Conservation (phyloP, 2,797 vertebrate species). For the Thunnus albacares region DNA sequence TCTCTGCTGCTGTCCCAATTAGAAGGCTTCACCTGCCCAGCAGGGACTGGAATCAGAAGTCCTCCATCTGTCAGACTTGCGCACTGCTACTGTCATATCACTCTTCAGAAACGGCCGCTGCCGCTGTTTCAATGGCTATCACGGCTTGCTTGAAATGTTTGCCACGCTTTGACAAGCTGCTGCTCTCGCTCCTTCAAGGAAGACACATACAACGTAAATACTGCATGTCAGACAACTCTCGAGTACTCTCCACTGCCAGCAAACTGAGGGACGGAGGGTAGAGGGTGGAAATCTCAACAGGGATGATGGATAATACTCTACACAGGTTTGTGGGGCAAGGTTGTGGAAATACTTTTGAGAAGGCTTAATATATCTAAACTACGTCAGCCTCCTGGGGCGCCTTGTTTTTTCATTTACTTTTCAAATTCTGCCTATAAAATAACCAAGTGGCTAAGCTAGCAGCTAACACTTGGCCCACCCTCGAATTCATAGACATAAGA, state of each 20-base stretch:
- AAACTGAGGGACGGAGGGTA: constrained; percentile 3
- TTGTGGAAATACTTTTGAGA: constrained; percentile 29
- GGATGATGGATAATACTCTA: constrained; percentile 30
- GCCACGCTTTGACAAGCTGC: constrained; percentile 49
- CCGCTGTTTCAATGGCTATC: constrained; percentile 67
- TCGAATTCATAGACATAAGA: constrained; percentile 17
- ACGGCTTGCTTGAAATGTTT: constrained; percentile 12
- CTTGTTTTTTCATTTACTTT: neutral
- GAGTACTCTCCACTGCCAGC: constrained; percentile 20
- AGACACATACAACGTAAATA: constrained; percentile 54
- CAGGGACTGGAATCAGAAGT: constrained; percentile 45
- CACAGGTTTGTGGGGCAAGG: constrained; percentile 23
- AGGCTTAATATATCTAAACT: constrained; percentile 26
- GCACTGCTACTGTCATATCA: constrained; percentile 60
- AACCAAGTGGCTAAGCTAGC: neutral
- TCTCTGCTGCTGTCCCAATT: constrained; percentile 75
- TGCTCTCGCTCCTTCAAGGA: constrained; percentile 42
- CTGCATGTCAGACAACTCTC: constrained; percentile 50
- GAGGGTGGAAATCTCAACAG: constrained; percentile 19
- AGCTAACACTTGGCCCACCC: constrained; percentile 13
- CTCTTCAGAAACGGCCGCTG: constrained; percentile 57
- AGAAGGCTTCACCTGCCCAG: constrained; percentile 78
- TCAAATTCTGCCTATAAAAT: neutral
- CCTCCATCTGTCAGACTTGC: constrained; percentile 71
- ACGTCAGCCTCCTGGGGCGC: neutral